Base-by-base conservation (phyloP, 1,140 invertebrate species). In the Drosophila parabipectinata region DNA sequence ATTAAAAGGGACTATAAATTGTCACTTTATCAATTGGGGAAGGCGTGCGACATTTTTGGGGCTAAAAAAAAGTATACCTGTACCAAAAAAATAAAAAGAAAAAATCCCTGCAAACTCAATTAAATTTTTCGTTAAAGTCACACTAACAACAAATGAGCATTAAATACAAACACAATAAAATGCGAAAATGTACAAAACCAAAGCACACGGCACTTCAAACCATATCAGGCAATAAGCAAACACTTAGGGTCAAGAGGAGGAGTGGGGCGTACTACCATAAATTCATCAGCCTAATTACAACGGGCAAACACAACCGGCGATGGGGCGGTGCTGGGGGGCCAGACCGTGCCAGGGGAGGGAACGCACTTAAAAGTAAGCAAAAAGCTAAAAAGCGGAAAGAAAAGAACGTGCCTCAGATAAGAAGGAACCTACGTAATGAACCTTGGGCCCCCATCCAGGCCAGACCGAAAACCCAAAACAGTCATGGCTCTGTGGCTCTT, bases 261-360 rank as follows among this genome's bases (percentile, higher is more conserved):
- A 37, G 41, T 8, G 41, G 6, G 4, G 37, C 34, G 51, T n/a
- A 50, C 32, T 37, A 54, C 71, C 60, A 87, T 87, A 87, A 87
- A 87, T 87, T 88, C 79, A 87, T 87, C 82, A 87, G 66, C 71
- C 77, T 87, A 87, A 87, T 88, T 87, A 88, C 83, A 83, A 51
- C 41, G 32, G 34, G 53, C 56, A 54, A 58, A 52, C 15, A 44
- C 21, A 39, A 47, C 18, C 39, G 14, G 30, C 57, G 18, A 30
- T 18, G 47, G 26, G 47, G 41, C 32, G 15, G 39, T 41, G 53
- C 41, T 45, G 44, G 47, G 58, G 60, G 15, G 14, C 10, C 39
- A 14, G 39, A 14, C n/a, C 4, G 18, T 14, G n/a, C 34, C 21
- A 47, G 39, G 55, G 34, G 50, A 28, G 45, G 39, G 28, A 78